These are phyloP conservation scores for Magallana angulata DNA, from an alignment of 1,140 invertebrate genomes.

Conservation along the genomic window DNA sequence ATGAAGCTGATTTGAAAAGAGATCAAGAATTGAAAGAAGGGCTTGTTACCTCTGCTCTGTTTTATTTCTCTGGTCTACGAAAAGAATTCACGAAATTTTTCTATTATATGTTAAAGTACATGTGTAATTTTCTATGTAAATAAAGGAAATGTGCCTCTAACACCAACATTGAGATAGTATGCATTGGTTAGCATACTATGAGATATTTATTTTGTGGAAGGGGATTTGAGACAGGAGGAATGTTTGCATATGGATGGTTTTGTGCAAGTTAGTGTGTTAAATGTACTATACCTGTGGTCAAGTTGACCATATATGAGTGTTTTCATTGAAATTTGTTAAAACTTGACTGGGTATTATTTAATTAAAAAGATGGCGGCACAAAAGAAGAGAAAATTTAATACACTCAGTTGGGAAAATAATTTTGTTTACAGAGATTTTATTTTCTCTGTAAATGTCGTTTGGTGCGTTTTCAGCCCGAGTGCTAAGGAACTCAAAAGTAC, in stretches of 20 bases:
- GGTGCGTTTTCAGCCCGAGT: neutral
- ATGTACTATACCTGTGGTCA: too few relatives aligned
- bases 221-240: neutral
- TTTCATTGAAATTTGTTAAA: too few relatives aligned
- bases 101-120: neutral
- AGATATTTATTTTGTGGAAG: neutral
- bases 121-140: too few relatives aligned
- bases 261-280: too few relatives aligned
- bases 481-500: neutral
- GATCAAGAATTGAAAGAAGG: slow-evolving; percentile 13
- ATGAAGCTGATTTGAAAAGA: slow-evolving; percentile 2
- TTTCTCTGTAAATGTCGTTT: neutral
- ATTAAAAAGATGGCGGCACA: too few relatives aligned
- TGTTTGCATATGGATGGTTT: too few relatives aligned
- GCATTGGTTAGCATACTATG: neutral
- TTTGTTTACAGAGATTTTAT: too few relatives aligned
- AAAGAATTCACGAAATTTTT: neutral
- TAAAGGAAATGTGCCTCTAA: neutral
- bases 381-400: too few relatives aligned
- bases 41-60: slow-evolving; percentile 13
- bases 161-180: neutral
- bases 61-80: neutral
- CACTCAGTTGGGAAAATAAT: too few relatives aligned
- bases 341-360: too few relatives aligned
- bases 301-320: too few relatives aligned